phyloP scores from a whole-genome alignment of 2,113 vertebrate genomes.

The Saguinus midas region DNA sequence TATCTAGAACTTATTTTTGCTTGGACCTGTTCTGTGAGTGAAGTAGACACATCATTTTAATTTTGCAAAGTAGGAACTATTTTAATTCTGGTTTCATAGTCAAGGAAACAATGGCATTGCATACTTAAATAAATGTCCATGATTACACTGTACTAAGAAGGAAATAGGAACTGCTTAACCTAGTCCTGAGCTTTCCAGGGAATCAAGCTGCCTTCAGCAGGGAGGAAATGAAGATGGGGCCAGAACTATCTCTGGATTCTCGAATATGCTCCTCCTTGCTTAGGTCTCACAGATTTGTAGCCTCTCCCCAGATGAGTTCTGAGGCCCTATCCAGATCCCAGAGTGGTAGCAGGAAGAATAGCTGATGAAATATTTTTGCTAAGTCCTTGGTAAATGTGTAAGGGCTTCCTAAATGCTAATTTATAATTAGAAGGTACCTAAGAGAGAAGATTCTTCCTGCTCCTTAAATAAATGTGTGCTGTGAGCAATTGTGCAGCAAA shows the following conservation, averaged over 20 bases:
- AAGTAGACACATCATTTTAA: not conserved
- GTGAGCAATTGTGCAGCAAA: not conserved
- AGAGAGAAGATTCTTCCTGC: not conserved
- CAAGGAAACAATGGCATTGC: not conserved
- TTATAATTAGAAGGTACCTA: not conserved
- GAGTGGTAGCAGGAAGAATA: not conserved
- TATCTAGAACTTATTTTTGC: not conserved
- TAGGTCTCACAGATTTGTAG: not conserved
- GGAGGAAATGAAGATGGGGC: too few relatives aligned
- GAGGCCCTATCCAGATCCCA: not conserved
- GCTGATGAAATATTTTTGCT: slow-evolving; percentile 6
- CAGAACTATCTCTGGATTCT: not conserved
- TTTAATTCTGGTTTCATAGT: not conserved
- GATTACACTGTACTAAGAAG: not conserved
- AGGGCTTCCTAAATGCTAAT: not conserved
- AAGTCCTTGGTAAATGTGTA: not conserved
- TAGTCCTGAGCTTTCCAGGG: not conserved
- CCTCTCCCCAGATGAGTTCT: not conserved
- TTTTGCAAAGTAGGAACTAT: not conserved
- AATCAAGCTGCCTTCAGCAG: not conserved
- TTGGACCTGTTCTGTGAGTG: not conserved
- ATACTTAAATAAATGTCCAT: not conserved
- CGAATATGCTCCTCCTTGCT: not conserved
- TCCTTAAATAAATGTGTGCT: not conserved
- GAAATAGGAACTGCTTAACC: not conserved